phyloP scores from a whole-genome alignment of 2,888 invertebrate species.

The Sminthurides aquaticus region DNA sequence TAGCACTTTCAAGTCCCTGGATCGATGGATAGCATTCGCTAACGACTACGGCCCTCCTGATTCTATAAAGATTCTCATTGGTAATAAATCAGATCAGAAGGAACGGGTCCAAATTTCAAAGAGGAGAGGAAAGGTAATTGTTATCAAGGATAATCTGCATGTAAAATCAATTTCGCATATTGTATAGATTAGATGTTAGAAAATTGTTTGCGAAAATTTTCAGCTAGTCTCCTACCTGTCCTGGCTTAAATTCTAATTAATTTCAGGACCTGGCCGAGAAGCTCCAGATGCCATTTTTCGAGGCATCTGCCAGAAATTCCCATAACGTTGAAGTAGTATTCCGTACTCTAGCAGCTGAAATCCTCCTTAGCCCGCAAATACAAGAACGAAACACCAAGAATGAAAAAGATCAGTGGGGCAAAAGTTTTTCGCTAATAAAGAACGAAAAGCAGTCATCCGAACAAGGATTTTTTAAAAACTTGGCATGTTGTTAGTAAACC shows the following conservation, averaged over 20 bases:
- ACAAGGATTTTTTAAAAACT: constrained; percentile 4
- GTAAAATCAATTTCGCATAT: background rate
- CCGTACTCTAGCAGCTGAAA: constrained; percentile 22
- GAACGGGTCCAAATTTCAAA: constrained; percentile 30
- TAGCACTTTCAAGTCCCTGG: constrained; percentile 32
- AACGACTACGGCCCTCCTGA: constrained; percentile 32
- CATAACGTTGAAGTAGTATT: constrained; percentile 38
- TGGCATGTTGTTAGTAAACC: constrained; percentile 10
- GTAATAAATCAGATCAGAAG: constrained; percentile 37
- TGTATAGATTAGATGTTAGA: too few relatives aligned
- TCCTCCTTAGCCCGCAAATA: constrained; percentile 1
- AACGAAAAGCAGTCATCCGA: constrained; percentile 1
- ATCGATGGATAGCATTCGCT: constrained; percentile 39
- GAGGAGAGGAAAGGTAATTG: constrained; percentile 14
- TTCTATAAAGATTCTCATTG: constrained; percentile 37
- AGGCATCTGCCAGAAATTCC: constrained; percentile 36
- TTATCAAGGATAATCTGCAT: too few relatives aligned
- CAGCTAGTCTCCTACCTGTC: too few relatives aligned
- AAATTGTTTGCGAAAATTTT: too few relatives aligned
- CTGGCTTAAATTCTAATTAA: background rate
- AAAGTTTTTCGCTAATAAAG: constrained; percentile 8
- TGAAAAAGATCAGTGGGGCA: constrained; percentile 6
- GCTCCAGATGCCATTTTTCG: constrained; percentile 37
- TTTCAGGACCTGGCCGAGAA: constrained; percentile 32
- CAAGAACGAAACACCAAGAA: constrained; percentile 3